Percentiles rank a stretch among this genome's conserved stretches.
Evolutionary conservation across 2,113 vertebrate species (phyloP).

Genomic region (Progne subis): DNA sequence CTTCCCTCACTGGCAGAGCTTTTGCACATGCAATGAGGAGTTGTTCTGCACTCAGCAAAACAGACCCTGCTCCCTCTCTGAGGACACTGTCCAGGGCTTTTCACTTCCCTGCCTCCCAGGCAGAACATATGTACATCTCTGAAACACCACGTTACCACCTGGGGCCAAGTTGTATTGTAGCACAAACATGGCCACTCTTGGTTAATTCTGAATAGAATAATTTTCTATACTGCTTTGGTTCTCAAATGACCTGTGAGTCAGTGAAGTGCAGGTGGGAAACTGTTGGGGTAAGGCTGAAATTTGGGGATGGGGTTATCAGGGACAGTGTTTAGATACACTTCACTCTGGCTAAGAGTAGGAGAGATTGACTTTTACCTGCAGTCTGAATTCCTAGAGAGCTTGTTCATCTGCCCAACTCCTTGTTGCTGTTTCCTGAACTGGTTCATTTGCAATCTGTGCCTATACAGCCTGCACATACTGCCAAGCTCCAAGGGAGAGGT

Average conservation of each 20-base stretch:
- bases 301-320: background rate
- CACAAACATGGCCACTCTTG: too few relatives aligned
- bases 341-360: background rate
- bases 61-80: background rate
- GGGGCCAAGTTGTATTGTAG: background rate
- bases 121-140: background rate
- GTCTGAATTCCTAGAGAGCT: background rate
- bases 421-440: background rate
- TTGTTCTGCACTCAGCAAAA: background rate
- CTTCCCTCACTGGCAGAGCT: background rate
- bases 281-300: background rate
- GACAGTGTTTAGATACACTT: background rate
- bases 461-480: background rate
- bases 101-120: background rate
- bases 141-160: fast-evolving
- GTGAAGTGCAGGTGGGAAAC: background rate
- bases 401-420: background rate
- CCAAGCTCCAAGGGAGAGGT: background rate
- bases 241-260: background rate
- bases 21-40: background rate
- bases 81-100: background rate
- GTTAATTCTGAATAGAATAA: background rate
- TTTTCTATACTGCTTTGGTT: background rate
- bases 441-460: background rate
- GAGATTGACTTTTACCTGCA: background rate